These are phyloP conservation scores for Trogon surrucura DNA, from an alignment of 2,113 vertebrate species.

Conservation along the genomic window DNA sequence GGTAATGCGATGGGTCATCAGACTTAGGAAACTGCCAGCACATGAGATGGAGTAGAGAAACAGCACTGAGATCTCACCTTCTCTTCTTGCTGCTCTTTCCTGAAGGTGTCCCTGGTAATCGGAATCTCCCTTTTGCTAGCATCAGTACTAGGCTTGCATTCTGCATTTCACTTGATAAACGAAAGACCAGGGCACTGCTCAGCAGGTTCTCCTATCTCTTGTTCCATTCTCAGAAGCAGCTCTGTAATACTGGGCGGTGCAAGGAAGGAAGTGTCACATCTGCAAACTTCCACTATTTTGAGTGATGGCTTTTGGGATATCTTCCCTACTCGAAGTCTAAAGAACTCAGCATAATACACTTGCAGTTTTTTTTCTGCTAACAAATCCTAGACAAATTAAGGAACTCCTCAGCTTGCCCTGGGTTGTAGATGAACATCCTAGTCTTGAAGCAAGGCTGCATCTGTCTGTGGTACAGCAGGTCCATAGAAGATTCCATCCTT, in stretches of 20 bases:
- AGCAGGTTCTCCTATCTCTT: neutral
- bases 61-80: neutral
- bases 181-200: neutral
- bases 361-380: neutral
- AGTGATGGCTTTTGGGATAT: neutral
- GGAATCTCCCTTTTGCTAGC: neutral
- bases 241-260: neutral
- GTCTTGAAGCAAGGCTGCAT: neutral
- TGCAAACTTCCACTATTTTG: neutral
- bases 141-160: neutral
- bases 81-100: neutral
- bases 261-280: neutral
- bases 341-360: neutral
- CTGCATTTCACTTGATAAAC: neutral
- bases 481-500: neutral
- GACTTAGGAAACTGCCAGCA: neutral
- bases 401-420: neutral
- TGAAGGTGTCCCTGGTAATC: neutral
- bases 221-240: neutral
- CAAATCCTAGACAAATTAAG: neutral
- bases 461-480: neutral
- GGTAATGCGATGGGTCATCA: neutral
- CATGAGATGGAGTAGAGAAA: neutral
- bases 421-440: neutral
- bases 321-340: neutral